Conservation (phyloP, 2,888 invertebrate genomes). For the Quadriops clusia region DNA sequence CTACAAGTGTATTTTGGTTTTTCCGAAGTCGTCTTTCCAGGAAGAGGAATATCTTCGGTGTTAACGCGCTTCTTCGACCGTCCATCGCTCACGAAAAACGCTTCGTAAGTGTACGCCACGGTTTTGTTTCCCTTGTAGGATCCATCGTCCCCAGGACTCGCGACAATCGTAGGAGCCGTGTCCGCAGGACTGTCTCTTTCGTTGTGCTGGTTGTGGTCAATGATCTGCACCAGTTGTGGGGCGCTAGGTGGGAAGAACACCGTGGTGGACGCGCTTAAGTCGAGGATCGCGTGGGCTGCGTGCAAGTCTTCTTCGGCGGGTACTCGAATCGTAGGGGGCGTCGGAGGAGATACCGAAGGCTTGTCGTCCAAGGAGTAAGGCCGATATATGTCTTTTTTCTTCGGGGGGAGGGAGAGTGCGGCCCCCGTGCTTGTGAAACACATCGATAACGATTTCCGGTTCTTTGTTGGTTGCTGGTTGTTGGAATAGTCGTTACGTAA, state of each 20-base stretch:
- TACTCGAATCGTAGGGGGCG: constrained; percentile 43
- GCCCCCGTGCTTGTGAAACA: constrained; percentile 78
- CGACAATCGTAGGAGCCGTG: constrained; percentile 17
- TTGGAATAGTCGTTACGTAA: constrained; percentile 26
- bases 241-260: constrained; percentile 50
- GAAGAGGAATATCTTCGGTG: constrained; percentile 8
- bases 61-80: constrained; percentile 52
- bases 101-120: constrained; percentile 80
- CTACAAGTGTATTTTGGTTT: constrained; percentile 60
- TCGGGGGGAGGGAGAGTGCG: constrained; percentile 73
- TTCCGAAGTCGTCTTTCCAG: constrained; percentile 19
- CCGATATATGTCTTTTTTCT: constrained; percentile 83
- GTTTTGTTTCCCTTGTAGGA: constrained; percentile 47
- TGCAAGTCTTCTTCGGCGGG: constrained; percentile 73
- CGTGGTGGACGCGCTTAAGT: constrained; percentile 76
- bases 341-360: constrained; percentile 31
- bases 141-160: constrained; percentile 6
- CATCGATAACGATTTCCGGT: constrained; percentile 63
- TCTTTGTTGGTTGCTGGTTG: constrained; percentile 27
- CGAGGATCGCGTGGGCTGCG: constrained; percentile 80
- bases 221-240: constrained; percentile 16
- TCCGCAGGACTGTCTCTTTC: constrained; percentile 18
- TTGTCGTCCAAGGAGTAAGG: constrained; percentile 73
- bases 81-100: constrained; percentile 83
- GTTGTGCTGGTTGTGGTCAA: constrained; percentile 26